Percentiles rank a stretch among this genome's conserved stretches.
Conservation (phyloP, 2,113 vertebrate genomes). For the Falco punctatus region DNA sequence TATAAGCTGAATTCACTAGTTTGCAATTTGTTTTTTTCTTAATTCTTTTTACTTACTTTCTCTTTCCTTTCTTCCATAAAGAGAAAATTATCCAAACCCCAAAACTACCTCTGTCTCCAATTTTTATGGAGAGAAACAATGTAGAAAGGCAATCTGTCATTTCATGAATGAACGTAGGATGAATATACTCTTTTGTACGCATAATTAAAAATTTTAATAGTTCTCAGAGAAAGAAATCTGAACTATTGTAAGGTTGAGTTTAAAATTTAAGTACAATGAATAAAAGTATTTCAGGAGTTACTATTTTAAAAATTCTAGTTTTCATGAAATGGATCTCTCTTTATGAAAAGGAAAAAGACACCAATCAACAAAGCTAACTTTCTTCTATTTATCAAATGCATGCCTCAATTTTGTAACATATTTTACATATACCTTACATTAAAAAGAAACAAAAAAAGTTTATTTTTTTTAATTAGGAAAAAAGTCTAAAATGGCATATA, state of each 20-base stretch:
- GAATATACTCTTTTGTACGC: neutral
- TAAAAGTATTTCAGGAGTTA: neutral
- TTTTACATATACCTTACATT: neutral
- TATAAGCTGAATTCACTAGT: neutral
- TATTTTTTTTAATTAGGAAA: neutral
- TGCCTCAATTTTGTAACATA: neutral
- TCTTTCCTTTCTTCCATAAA: neutral
- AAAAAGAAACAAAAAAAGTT: neutral
- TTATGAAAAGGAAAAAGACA: neutral
- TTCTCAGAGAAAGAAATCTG: neutral
- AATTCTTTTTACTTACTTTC: neutral
- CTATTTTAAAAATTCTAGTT: rapidly evolving
- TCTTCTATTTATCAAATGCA: neutral
- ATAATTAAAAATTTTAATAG: neutral
- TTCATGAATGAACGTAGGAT: neutral
- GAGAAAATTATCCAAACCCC: neutral
- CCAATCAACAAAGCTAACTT: neutral
- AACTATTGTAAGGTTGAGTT: neutral
- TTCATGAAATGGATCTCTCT: neutral
- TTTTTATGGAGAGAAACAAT: neutral
- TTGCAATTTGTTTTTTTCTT: neutral
- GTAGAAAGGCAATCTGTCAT: neutral
- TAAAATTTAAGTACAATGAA: neutral
- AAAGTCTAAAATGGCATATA: neutral
- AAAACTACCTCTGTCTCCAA: neutral